Base-by-base conservation (phyloP, 2,888 invertebrate species). In the Aspidapion aeneum region DNA sequence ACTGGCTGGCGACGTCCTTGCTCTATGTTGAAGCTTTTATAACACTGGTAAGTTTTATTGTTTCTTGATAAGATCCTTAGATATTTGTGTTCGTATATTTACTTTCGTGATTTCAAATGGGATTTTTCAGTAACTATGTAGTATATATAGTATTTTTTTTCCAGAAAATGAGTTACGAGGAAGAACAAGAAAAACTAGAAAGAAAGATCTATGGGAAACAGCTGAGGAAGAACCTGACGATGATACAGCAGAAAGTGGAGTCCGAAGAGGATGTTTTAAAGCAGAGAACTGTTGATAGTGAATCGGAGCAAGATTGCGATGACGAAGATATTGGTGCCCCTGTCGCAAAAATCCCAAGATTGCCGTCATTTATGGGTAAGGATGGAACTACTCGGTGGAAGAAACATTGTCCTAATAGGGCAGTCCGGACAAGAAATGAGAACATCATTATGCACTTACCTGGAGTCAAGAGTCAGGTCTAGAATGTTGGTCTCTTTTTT, bases 401-500 rank as follows among this genome's bases (percentile, higher is more conserved):
- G 35, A 35, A 35, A 35, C 35, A 12, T 35, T 35, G 35, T 35
- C 35, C 12, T 12, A 35, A 35, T 35, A 35, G 35, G 35, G 35
- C 35, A 35, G 35, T 35, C 12, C 35, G 35, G 35, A 35, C 35
- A 35, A 35, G 12, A 35, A 35, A 52, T 18, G 5, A 52, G n/a
- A 52, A 52, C 52, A 52, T 52, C 52, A 52, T 52, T n/a, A 52
- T 52, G 7, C 52, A 52, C 19, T 52, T 61, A 58, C 61, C 61
- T 20, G 61, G 61, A n/a, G 61, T 61, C 18, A 62, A 50, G 49
- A 58, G 35, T 9, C 51, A 62, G 58, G 16, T 21, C 12, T 51
- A 5, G 60, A 63, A 57, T 63, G 63, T 49, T 63, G 63, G 63
- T 57, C 51, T 16, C 35, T 63, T n/a, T 63, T 60, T 63, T 56